These are phyloP conservation scores for Tethea ocularis DNA, from an alignment of 2,888 invertebrate species.

Conservation along the genomic window DNA sequence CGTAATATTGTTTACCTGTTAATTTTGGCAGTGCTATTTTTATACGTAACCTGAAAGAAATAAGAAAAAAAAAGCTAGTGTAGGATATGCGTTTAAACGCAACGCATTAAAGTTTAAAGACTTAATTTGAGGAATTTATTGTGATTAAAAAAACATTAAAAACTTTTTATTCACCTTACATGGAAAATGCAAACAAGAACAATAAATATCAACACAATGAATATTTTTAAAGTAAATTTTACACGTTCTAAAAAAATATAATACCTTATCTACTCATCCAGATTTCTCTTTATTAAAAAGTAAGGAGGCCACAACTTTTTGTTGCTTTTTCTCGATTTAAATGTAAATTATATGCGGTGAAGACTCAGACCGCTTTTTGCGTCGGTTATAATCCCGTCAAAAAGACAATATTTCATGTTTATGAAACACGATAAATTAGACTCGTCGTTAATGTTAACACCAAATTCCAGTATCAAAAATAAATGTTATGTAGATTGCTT, in stretches of 20 bases:
- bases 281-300: constrained; percentile 35
- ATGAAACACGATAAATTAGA: constrained; percentile 36
- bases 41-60: background rate
- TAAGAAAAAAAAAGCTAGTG: background rate
- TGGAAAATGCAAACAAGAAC: background rate
- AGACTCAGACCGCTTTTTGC: constrained; percentile 38
- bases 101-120: background rate
- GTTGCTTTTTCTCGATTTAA: constrained; percentile 51
- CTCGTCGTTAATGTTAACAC: constrained; percentile 10
- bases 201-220: background rate
- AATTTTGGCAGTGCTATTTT: background rate
- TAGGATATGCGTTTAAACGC: background rate
- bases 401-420: constrained; percentile 48
- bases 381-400: constrained; percentile 40
- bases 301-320: constrained; percentile 24
- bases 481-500: background rate
- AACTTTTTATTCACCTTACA: background rate
- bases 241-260: background rate
- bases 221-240: background rate
- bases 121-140: background rate
- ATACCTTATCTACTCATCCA: constrained; percentile 10
- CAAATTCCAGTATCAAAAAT: background rate
- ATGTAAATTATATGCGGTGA: constrained; percentile 55
- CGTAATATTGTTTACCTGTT: constrained; percentile 9
- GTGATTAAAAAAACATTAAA: background rate